A percentile compares a stretch with the other conserved stretches of the same genome.
Evolutionary conservation across 23 tunicate species (phyloP).

Genomic region (Trididemnum clinides): DNA sequence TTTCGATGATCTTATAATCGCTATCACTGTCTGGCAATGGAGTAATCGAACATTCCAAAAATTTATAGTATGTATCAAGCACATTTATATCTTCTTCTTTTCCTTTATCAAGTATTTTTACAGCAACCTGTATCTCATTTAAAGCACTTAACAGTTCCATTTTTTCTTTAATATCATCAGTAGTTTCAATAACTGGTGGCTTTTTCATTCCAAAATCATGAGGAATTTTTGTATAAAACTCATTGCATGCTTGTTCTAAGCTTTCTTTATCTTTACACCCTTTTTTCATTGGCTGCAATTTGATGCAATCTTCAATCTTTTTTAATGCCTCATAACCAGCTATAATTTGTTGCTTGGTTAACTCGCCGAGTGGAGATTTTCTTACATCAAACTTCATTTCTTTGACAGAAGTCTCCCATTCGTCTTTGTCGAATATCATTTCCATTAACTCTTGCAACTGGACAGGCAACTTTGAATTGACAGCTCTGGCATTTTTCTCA

Average conservation of each 20-base stretch:
- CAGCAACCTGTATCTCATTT: constrained; percentile 71
- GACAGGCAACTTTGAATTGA: constrained; percentile 48
- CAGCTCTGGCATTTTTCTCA: constrained; percentile 13
- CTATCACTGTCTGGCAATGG: constrained; percentile 21
- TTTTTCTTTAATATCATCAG: constrained; percentile 58
- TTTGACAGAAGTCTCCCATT: constrained; percentile 71
- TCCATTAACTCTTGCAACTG: constrained; percentile 56
- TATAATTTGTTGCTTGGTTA: constrained; percentile 72
- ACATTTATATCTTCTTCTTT: constrained; percentile 35
- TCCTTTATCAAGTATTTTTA: constrained; percentile 49
- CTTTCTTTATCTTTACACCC: not conserved
- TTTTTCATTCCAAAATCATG: constrained; percentile 95
- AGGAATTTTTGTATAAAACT: constrained; percentile 87
- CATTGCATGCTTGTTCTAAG: constrained; percentile 74
- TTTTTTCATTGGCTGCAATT: no score
- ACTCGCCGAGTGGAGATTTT: constrained; percentile 83
- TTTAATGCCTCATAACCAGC: constrained; percentile 69
- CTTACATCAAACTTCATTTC: constrained; percentile 88
- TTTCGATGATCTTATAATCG: constrained; percentile 42
- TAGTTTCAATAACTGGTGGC: constrained; percentile 63
- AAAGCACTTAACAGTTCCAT: constrained; percentile 60
- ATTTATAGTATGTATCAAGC: constrained; percentile 49
- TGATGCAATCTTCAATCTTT: constrained; percentile 58
- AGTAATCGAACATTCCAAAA: constrained; percentile 38
- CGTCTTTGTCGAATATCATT: constrained; percentile 64